Evolutionary conservation across 1,140 invertebrate genomes (phyloP).

Genomic region (Trialeurodes vaporariorum): DNA sequence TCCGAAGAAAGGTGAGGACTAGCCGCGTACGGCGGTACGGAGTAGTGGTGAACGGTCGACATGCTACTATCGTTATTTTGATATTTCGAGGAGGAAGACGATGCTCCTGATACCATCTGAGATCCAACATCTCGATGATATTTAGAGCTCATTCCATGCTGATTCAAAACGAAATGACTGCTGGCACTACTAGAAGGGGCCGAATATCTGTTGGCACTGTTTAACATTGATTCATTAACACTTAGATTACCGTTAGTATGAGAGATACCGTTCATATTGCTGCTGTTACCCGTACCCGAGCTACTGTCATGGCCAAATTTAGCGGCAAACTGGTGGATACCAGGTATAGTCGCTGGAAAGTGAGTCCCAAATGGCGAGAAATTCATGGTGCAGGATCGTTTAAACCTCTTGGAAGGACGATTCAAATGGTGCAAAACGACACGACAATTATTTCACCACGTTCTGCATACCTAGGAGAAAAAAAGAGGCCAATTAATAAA

Average conservation of each 20-base stretch:
- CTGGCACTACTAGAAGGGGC: not conserved
- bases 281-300: not conserved
- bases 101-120: not conserved
- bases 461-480: no score
- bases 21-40: not conserved
- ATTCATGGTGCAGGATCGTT: constrained; percentile 47
- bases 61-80: not conserved
- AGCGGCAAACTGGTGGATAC: constrained; percentile 42
- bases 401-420: not conserved
- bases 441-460: no score
- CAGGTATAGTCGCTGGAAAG: constrained; percentile 45
- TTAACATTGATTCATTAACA: not conserved
- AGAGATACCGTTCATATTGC: not conserved
- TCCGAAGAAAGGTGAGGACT: not conserved
- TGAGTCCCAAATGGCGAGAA: constrained; percentile 51
- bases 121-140: constrained; percentile 6
- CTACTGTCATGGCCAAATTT: constrained; percentile 20
- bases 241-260: not conserved
- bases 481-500: no score
- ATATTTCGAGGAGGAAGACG: not conserved
- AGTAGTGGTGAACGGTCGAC: not conserved
- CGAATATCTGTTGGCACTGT: not conserved
- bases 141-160: constrained; percentile 5
- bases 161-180: not conserved
- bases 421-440: no score